Evolutionary conservation across 2,797 vertebrate genomes (phyloP), one percentile per base, ranked within the genome.

Genomic region (Gymnodraco acuticeps): DNA sequence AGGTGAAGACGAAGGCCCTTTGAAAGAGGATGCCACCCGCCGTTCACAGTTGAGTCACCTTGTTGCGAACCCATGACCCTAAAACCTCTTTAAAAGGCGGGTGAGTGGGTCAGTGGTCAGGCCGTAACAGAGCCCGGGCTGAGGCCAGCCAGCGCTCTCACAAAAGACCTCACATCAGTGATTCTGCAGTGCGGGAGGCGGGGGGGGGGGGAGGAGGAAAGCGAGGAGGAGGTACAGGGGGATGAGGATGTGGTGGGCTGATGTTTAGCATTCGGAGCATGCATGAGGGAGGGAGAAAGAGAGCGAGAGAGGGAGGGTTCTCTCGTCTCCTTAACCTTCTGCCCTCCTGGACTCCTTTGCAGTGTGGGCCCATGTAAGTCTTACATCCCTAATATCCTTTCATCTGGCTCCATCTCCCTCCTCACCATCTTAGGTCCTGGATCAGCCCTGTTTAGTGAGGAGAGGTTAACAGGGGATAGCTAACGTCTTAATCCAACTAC

Each of bases 401-500:
- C 73, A 84, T 90, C 69, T 87, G 80, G 67, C 60, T 76, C 79
- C 66, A 46, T 84, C 85, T 62, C 69, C 53, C 66, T 73, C 59
- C 73, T 83, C 60, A 10, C 60, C 76, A 76, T 82, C 79, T 86
- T 81, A 77, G 80, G 81, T 72, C 80, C 62, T 73, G 77, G 73
- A 75, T 73, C 78, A 42, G 72, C 67, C 50, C 64, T 62, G 62
- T 85, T 71, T 70, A 77, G 62, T 33, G 58, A 86, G 81, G 73
- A 86, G 82, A 90, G 81, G 89, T 92, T 93, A 92, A 92, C 89
- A 47, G 86, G 77, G 81, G 86, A 90, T 91, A 47, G 75, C 87
- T 92, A 87, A 92, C 80, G 76, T 89, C 89, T 92, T 94, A 94
- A 95, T 94, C 93, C 94, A 95, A 94, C 89, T 84, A 92, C 87